Conservation (phyloP, 2,888 invertebrate species). For the Lottia gigantea region DNA sequence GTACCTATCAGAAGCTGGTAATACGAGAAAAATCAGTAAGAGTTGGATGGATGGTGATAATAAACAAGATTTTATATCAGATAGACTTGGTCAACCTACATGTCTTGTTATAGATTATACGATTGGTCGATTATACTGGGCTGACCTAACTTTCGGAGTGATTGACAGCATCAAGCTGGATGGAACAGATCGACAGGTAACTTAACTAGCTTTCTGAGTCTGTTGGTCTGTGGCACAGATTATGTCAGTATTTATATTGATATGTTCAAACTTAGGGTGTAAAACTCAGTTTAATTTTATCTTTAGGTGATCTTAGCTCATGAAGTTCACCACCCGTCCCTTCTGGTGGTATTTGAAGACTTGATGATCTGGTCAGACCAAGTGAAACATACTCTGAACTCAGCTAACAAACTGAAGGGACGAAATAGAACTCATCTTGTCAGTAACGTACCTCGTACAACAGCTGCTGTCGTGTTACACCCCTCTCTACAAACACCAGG, state of each 20-base stretch:
- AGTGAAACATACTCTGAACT: background rate
- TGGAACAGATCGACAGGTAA: background rate
- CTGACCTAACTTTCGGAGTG: background rate
- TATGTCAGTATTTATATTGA: too few species aligned
- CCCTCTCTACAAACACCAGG: background rate
- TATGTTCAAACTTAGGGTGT: too few species aligned
- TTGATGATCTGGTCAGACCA: background rate
- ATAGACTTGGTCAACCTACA: background rate
- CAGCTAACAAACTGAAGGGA: background rate
- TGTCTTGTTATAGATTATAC: slow-evolving; percentile 1
- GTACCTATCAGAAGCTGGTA: background rate
- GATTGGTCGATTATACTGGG: background rate
- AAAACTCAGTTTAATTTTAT: too few species aligned
- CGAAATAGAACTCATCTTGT: background rate
- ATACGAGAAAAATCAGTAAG: background rate
- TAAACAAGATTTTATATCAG: background rate
- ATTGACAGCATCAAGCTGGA: background rate
- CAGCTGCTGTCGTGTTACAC: background rate
- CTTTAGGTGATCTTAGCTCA: background rate
- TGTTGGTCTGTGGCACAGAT: too few species aligned
- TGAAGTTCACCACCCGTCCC: background rate
- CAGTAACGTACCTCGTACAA: background rate
- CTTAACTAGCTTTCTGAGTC: background rate
- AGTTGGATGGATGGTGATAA: background rate
- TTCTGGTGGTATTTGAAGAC: background rate